These are phyloP conservation scores for Cosmia trapezina DNA, from an alignment of 2,888 invertebrate genomes.

Conservation along the genomic window DNA sequence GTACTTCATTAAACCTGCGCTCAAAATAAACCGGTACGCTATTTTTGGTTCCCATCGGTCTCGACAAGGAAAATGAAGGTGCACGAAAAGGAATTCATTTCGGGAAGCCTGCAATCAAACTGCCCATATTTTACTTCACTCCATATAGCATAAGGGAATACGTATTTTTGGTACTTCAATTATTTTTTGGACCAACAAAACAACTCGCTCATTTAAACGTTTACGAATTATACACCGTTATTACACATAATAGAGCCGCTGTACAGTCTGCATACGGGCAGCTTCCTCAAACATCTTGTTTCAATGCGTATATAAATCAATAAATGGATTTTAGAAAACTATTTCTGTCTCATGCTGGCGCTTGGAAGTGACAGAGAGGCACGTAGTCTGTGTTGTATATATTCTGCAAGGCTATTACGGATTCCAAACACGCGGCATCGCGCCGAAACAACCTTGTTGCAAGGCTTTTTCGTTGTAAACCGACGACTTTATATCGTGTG, in stretches of 20 bases:
- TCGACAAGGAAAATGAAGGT: slow-evolving; percentile 46
- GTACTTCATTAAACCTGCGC: slow-evolving; percentile 23
- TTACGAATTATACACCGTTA: slow-evolving; percentile 13
- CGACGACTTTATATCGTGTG: slow-evolving; percentile 71
- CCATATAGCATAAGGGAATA: slow-evolving; percentile 7
- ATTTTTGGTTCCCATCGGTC: slow-evolving; percentile 56
- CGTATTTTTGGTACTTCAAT: slow-evolving; percentile 21
- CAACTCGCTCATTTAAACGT: background rate
- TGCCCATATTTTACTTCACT: slow-evolving; percentile 35
- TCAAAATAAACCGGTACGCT: slow-evolving; percentile 58
- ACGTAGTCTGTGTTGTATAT: slow-evolving; percentile 63
- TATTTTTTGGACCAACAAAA: slow-evolving; percentile 14
- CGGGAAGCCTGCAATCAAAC: slow-evolving; percentile 55
- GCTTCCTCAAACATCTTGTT: slow-evolving; percentile 25
- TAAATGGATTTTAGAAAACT: slow-evolving; percentile 60
- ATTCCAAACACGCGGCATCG: slow-evolving; percentile 81
- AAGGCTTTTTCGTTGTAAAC: slow-evolving; percentile 82
- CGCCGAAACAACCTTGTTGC: slow-evolving; percentile 84
- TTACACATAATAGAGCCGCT: background rate
- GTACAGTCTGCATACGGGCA: background rate
- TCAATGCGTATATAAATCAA: slow-evolving; percentile 35
- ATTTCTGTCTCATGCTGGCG: slow-evolving; percentile 38
- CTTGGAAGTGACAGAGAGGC: slow-evolving; percentile 58
- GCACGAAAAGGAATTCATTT: slow-evolving; percentile 40
- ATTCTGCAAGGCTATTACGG: slow-evolving; percentile 81